phyloP scores from a whole-genome alignment of 2,797 vertebrate genomes.

The Neosalanx taihuensis region DNA sequence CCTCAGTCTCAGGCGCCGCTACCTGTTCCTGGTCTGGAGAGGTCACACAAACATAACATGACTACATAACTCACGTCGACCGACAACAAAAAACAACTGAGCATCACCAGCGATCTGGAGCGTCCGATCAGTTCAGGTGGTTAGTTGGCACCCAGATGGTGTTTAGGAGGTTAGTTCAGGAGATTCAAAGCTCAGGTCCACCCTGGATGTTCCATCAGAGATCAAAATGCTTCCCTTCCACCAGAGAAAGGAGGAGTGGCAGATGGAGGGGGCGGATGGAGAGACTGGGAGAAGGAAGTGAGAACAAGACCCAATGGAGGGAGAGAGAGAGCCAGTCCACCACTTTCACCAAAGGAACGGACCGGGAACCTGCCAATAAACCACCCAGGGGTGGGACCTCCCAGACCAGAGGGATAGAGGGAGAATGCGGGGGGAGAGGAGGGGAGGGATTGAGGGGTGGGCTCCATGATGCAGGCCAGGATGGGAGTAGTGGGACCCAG shows the following conservation, averaged over 20 bases:
- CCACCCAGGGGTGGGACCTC: conserved; percentile 27
- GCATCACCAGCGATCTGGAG: background rate
- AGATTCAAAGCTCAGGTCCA: background rate
- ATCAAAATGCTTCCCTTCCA: conserved; percentile 5
- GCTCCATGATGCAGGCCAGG: conserved; percentile 3
- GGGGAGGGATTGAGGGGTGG: background rate
- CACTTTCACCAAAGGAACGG: conserved; percentile 31
- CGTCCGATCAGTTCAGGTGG: background rate
- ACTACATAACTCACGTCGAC: background rate
- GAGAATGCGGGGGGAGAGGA: background rate
- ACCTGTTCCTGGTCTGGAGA: conserved; percentile 63
- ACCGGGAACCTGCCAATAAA: conserved; percentile 10
- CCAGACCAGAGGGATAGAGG: conserved; percentile 36
- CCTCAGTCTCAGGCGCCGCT: conserved; percentile 68
- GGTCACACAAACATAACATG: conserved; percentile 7
- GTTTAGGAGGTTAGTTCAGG: background rate
- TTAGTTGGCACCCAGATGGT: background rate
- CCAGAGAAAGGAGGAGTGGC: conserved; percentile 8
- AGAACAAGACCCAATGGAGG: conserved; percentile 16
- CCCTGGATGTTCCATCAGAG: background rate
- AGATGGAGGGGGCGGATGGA: conserved; percentile 12
- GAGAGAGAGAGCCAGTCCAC: conserved; percentile 18
- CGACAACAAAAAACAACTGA: background rate
- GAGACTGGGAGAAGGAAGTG: conserved; percentile 30
- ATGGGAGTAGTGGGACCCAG: background rate